Conservation (phyloP, 2,797 vertebrate genomes). For the Acrocephalus scirpaceus region DNA sequence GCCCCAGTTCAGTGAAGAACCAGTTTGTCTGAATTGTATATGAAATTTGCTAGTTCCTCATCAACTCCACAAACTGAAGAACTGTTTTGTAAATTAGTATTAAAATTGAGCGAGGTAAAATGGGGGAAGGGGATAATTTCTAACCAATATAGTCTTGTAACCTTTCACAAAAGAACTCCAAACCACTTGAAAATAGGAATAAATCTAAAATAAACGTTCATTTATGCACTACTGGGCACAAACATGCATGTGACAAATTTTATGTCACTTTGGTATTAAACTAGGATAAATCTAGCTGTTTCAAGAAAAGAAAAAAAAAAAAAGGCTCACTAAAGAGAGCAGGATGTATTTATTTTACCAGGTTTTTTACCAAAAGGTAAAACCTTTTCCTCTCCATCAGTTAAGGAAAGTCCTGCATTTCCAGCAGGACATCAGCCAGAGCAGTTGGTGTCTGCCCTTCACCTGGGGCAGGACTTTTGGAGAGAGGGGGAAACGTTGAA, state of each 20-base stretch:
- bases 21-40: not conserved
- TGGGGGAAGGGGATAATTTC: not conserved
- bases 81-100: not conserved
- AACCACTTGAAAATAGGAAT: not conserved
- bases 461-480: not conserved
- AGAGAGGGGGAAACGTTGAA: not conserved
- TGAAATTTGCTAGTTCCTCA: not conserved
- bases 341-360: not conserved
- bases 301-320: not conserved
- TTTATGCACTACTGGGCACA: not conserved
- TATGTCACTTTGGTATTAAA: not conserved
- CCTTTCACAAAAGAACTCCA: not conserved
- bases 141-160: not conserved
- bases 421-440: not conserved
- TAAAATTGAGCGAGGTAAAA: not conserved
- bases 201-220: not conserved
- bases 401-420: not conserved
- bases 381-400: not conserved
- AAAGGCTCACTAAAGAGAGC: not conserved
- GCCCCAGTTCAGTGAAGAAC: not conserved
- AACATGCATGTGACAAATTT: not conserved
- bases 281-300: not conserved
- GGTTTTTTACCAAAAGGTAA: not conserved
- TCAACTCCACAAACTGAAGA: not conserved
- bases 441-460: not conserved